Percentiles rank a stretch among this genome's conserved stretches.
These are phyloP conservation scores for Natator depressus DNA, from an alignment of 2,113 vertebrate genomes.

Conservation along the genomic window DNA sequence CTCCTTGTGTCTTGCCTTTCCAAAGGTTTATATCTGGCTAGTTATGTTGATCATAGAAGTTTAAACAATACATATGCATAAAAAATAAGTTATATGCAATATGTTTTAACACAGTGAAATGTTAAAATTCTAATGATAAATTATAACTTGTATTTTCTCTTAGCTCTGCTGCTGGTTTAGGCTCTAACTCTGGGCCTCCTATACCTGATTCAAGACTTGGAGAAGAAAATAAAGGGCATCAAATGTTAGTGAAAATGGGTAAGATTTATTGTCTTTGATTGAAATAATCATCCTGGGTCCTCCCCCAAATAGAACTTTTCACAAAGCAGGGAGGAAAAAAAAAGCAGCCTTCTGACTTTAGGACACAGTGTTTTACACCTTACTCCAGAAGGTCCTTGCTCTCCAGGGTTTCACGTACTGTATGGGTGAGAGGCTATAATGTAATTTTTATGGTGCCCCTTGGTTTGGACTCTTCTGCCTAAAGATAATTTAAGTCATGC, in stretches of 20 bases:
- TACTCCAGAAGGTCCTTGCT: neutral
- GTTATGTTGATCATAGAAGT: neutral
- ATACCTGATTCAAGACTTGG: conserved; percentile 87
- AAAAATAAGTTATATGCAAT: neutral
- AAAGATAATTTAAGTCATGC: neutral
- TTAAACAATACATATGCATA: neutral
- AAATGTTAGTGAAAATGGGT: conserved; percentile 91
- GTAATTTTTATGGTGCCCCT: neutral
- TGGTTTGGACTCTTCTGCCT: neutral
- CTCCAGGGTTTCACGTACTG: neutral
- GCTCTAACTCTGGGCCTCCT: conserved; percentile 80
- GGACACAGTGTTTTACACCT: neutral
- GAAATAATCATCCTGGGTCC: neutral
- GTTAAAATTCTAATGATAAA: neutral
- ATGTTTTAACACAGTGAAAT: neutral
- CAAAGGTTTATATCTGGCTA: neutral
- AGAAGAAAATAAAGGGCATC: conserved; percentile 97
- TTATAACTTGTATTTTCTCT: neutral
- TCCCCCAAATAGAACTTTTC: neutral
- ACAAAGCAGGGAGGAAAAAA: neutral
- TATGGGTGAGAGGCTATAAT: neutral
- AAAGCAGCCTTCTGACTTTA: neutral
- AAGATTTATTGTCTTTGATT: conserved; percentile 38
- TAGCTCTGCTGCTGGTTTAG: conserved; percentile 89
- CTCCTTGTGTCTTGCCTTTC: neutral